Percentiles rank a stretch among this genome's conserved stretches.
phyloP scores from a whole-genome alignment of 2,797 vertebrate species.

The Sphenodon punctatus region DNA sequence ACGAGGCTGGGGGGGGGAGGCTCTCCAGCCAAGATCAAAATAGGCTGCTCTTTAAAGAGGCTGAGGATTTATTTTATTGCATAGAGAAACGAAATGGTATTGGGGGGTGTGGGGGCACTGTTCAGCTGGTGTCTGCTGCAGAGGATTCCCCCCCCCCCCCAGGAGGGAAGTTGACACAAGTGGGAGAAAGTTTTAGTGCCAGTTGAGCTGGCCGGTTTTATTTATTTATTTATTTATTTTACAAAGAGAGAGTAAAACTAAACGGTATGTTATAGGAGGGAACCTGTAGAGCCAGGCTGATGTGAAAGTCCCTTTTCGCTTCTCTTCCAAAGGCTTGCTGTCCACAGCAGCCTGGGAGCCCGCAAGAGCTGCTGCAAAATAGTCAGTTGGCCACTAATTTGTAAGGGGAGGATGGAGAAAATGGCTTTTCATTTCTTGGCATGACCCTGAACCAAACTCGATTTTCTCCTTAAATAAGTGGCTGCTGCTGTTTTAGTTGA shows the following conservation, averaged over 20 bases:
- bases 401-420: not conserved
- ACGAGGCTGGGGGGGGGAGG: conserved; percentile 25
- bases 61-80: not conserved
- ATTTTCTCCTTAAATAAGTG: not conserved
- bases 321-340: conserved; percentile 57
- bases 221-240: too few relatives aligned
- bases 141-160: too few relatives aligned
- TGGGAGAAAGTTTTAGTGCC: conserved; percentile 43
- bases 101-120: too few relatives aligned
- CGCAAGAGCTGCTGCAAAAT: conserved; percentile 60
- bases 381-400: conserved; percentile 51
- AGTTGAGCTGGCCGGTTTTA: too few relatives aligned
- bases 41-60: not conserved
- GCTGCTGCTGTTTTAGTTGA: not conserved
- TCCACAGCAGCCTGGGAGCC: conserved; percentile 68
- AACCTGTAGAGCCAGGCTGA: conserved; percentile 44
- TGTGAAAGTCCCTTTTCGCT: conserved; percentile 64
- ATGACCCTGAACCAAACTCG: not conserved
- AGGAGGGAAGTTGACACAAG: not conserved
- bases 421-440: conserved; percentile 25
- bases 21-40: not conserved
- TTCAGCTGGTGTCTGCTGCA: too few relatives aligned
- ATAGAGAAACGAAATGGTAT: too few relatives aligned
- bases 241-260: too few relatives aligned
- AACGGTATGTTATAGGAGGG: conserved; percentile 35